phyloP scores from a whole-genome alignment of 2,113 vertebrate species.

The Podocnemis expansa region DNA sequence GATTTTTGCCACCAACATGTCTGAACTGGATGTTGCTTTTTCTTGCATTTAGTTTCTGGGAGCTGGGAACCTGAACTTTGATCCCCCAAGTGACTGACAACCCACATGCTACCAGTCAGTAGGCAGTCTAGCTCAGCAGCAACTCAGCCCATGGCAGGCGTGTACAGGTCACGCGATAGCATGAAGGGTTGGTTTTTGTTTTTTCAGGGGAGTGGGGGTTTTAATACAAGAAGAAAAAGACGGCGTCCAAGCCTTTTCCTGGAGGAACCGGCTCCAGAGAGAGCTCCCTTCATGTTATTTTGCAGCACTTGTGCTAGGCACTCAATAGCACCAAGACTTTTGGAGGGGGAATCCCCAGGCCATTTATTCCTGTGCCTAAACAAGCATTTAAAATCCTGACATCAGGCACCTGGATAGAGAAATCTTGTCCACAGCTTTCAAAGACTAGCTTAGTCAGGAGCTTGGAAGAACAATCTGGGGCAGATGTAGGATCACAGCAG shows the following conservation, averaged over 20 bases:
- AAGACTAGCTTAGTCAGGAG: background rate
- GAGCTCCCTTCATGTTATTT: background rate
- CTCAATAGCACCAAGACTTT: no score
- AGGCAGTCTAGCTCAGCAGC: fast-evolving
- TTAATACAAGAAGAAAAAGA: background rate
- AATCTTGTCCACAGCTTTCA: background rate
- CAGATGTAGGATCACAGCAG: background rate
- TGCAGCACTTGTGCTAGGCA: background rate
- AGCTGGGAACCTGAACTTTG: background rate
- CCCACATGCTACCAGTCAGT: background rate
- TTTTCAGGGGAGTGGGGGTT: background rate
- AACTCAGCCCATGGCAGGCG: fast-evolving
- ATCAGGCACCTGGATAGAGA: background rate
- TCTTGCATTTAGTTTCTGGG: background rate
- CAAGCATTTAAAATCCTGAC: background rate
- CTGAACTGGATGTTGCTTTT: background rate
- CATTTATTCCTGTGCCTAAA: background rate
- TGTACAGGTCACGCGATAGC: background rate
- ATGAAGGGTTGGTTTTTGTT: background rate
- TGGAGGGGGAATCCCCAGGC: no score
- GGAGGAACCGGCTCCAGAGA: background rate
- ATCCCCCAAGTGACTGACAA: background rate
- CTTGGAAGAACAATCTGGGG: background rate
- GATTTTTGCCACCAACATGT: background rate
- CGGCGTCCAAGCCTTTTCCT: background rate